phyloP scores from a whole-genome alignment of 2,797 vertebrate genomes.

The Hybognathus amarus region DNA sequence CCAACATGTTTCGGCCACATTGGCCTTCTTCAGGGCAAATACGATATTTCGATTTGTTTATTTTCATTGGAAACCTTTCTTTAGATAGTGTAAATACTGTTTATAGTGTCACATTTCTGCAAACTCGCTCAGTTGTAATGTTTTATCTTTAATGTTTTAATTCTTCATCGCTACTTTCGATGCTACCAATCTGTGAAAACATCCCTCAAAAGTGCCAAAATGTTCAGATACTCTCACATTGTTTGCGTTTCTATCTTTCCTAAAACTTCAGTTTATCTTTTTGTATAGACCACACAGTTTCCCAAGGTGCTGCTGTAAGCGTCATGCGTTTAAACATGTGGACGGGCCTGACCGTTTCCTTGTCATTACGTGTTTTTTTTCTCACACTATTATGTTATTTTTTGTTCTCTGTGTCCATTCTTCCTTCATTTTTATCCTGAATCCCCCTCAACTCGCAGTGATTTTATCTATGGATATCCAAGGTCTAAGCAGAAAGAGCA shows the following conservation, averaged over 20 bases:
- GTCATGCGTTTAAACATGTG: background rate
- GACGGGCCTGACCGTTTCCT: background rate
- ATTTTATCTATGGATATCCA: constrained; percentile 36
- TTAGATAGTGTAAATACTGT: background rate
- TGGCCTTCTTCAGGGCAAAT: no score
- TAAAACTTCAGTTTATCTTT: constrained; percentile 3
- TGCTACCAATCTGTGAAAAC: constrained; percentile 1
- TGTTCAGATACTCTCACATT: constrained; percentile 9
- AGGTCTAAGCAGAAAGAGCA: constrained; percentile 38
- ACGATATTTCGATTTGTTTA: background rate
- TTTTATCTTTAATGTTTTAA: background rate
- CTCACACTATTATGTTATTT: background rate
- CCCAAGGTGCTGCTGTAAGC: background rate
- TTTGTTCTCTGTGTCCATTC: background rate
- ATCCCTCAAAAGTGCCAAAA: constrained; percentile 1
- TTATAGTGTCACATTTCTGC: background rate
- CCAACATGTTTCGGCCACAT: no score
- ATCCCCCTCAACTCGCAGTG: background rate
- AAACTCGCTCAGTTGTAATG: background rate
- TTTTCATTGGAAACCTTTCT: background rate
- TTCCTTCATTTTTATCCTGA: background rate
- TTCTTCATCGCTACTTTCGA: background rate
- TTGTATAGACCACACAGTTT: constrained; percentile 12
- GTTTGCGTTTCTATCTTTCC: constrained; percentile 7
- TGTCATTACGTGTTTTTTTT: background rate